Evolutionary conservation across 2,113 vertebrate genomes (phyloP).

Genomic region (Rafetus swinhoei): DNA sequence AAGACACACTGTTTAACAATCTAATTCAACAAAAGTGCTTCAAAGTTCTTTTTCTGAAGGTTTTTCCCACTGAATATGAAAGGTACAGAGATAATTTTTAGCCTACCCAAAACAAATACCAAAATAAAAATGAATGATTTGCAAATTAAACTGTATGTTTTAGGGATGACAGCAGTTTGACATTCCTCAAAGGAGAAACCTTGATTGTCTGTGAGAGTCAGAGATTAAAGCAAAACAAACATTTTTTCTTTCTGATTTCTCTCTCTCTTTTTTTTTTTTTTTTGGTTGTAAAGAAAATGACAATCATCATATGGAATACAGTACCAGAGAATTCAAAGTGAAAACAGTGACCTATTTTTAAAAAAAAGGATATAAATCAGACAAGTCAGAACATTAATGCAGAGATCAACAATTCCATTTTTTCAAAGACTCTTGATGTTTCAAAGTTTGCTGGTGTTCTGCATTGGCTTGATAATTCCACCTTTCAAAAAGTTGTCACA

Average conservation of each 20-base stretch:
- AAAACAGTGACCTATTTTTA: not conserved
- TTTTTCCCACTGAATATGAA: conserved; percentile 52
- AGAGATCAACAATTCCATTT: not conserved
- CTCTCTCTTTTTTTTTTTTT: not conserved
- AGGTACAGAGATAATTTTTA: conserved; percentile 37
- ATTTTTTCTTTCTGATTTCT: not conserved
- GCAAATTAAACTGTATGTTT: conserved; percentile 61
- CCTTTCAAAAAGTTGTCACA: not conserved
- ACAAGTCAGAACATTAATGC: not conserved
- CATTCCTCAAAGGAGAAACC: conserved; percentile 49
- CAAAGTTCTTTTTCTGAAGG: conserved; percentile 49
- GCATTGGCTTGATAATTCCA: not conserved
- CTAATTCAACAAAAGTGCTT: conserved; percentile 36
- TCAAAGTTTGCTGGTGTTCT: not conserved
- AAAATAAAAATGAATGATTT: conserved; percentile 41
- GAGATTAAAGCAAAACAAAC: conserved; percentile 29
- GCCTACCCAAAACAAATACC: conserved; percentile 36
- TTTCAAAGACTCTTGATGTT: not conserved
- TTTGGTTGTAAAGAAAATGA: not conserved
- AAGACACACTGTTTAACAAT: conserved; percentile 37
- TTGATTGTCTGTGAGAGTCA: conserved; percentile 26
- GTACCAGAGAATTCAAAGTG: not conserved
- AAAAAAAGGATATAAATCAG: conserved; percentile 23
- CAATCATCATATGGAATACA: not conserved
- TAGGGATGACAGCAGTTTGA: conserved; percentile 36